A percentile compares a stretch with the other conserved stretches of the same genome.
Conservation (phyloP, 2,888 invertebrate genomes). For the Epirrhoe tristata region DNA sequence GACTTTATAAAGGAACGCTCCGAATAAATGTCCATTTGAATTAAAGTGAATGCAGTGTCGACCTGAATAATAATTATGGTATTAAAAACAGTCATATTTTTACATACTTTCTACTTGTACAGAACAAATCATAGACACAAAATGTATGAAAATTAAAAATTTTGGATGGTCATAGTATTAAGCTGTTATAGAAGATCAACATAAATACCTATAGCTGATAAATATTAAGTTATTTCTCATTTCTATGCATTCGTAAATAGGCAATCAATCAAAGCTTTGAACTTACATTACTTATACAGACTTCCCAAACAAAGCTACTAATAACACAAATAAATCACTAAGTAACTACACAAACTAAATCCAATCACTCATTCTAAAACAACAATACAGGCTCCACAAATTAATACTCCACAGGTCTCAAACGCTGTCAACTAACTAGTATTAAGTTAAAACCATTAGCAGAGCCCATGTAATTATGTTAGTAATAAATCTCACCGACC, state of each 20-base stretch:
- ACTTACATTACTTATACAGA: background rate
- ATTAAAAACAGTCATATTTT: background rate
- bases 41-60: background rate
- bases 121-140: background rate
- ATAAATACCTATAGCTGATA: background rate
- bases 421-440: conserved; percentile 53
- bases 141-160: background rate
- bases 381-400: conserved; percentile 36
- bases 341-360: conserved; percentile 31
- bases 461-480: conserved; percentile 60
- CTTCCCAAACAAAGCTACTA: background rate
- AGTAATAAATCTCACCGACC: conserved; percentile 73
- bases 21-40: background rate
- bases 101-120: background rate
- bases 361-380: conserved; percentile 37
- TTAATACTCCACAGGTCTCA: conserved; percentile 49
- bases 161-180: background rate
- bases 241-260: background rate
- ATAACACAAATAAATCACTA: conserved; percentile 8
- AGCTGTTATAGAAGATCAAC: background rate
- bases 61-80: background rate
- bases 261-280: background rate
- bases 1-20: background rate
- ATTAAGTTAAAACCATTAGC: conserved; percentile 64
- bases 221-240: background rate